A percentile compares a stretch with the other conserved stretches of the same genome.
Evolutionary conservation across 1,140 invertebrate species (phyloP).

Genomic region (Caenorhabditis inopinata): DNA sequence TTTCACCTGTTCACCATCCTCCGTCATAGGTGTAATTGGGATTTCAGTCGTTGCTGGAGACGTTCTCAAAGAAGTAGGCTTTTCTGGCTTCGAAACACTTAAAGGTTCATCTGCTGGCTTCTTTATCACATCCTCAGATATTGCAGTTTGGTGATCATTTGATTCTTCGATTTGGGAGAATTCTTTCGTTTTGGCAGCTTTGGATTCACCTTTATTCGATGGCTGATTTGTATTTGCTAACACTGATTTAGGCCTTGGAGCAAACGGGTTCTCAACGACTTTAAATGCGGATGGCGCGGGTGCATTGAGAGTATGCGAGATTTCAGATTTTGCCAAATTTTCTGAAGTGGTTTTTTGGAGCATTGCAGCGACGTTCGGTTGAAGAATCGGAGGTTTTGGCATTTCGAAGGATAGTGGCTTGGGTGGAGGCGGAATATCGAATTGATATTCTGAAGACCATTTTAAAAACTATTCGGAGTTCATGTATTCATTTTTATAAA

Average conservation of each 20-base stretch:
- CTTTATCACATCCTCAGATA: no score
- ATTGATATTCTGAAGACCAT: neutral
- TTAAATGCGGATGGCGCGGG: neutral
- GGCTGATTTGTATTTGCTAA: neutral
- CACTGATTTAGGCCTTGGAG: constrained; percentile 1
- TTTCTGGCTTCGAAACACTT: neutral
- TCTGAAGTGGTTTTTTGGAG: neutral
- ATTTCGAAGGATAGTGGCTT: constrained; percentile 10
- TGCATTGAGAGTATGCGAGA: neutral
- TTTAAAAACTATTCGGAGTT: no score
- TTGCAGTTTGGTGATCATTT: no score
- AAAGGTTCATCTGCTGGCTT: no score
- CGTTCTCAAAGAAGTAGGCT: neutral
- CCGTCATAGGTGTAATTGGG: neutral
- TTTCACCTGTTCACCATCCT: neutral
- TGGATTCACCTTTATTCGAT: neutral
- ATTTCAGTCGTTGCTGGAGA: neutral
- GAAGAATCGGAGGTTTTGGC: constrained; percentile 3
- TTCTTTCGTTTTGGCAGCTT: no score
- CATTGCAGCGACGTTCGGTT: neutral
- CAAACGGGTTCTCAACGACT: neutral
- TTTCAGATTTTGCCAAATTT: neutral
- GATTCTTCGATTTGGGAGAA: no score
- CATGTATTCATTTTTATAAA: no score
- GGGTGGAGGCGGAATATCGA: neutral